Base-by-base conservation (phyloP, 2,797 vertebrate species). In the Syndactyla subalaris region DNA sequence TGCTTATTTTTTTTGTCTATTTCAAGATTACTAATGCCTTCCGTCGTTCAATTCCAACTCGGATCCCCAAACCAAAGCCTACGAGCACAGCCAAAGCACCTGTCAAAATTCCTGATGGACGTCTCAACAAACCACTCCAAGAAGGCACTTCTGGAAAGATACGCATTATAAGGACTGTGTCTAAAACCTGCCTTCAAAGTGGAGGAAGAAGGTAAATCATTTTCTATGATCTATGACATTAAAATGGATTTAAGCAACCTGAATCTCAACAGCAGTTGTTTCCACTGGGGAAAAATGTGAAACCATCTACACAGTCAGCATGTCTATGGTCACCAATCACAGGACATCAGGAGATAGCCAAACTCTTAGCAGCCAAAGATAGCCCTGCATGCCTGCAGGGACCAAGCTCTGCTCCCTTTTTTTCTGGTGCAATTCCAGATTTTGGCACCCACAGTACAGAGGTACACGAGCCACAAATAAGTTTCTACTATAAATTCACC, bases 31-130 rank as follows among this genome's bases (percentile, higher is more conserved):
- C 98, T 61, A 98, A 99, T 92, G 97, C 97, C 61, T 98, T 98
- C 95, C 98, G 92, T 76, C 97, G 93, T 34, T 97, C 98, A 71
- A 96, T 98, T 79, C 99, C 99, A 41, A 99, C 98, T 34, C 97
- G 98, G 79, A 99, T 99, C 91, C 99, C 99, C 91, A 99, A 99
- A 98, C 98, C 98, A 39, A 99, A 98, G 97, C 93, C 98, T 88
- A 97, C 49, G 67, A 85, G 89, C 84, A 95, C 97, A 91, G 97
- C 97, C 72, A 98, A 98, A 96, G 95, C 96, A 93, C 96, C 97
- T 32, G 96, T 83, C 91, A 95, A 93, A 96, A 87, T n/a, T 21
- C 66, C 94, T 23, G 74, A 72, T 3, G 95, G 80, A 61, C 93
- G 95, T n/a, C 71, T 80, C 70, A 96, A 90, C 71, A 97, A 98